Conservation (phyloP, 2,888 invertebrate genomes). For the Xestoiulus laeticollis region DNA sequence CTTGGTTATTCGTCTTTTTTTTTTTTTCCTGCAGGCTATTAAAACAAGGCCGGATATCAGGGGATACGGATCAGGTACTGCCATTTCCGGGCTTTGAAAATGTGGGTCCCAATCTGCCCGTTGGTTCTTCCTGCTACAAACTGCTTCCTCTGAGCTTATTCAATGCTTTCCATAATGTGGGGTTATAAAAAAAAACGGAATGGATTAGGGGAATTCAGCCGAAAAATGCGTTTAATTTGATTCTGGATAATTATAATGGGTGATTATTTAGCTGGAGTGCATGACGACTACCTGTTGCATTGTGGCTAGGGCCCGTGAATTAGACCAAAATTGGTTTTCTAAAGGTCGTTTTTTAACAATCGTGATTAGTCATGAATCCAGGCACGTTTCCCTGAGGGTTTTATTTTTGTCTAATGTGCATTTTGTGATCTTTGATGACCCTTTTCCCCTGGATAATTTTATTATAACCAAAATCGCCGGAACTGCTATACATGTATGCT, state of each 20-base stretch:
- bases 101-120: neutral
- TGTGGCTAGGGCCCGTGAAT: neutral
- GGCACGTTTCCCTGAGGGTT: too few species aligned
- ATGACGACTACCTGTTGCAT: neutral
- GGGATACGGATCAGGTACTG: slow-evolving; percentile 33
- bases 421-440: too few species aligned
- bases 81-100: slow-evolving; percentile 2
- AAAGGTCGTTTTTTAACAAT: too few species aligned
- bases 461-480: too few species aligned
- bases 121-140: neutral
- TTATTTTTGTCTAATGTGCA: too few species aligned
- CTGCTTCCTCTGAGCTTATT: neutral
- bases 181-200: neutral
- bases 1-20: neutral
- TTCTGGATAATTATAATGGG: neutral
- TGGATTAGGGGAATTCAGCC: neutral
- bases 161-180: neutral
- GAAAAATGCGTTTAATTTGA: neutral
- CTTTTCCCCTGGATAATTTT: too few species aligned
- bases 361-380: neutral
- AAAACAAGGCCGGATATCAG: slow-evolving; percentile 18
- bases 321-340: neutral
- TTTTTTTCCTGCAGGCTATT: neutral
- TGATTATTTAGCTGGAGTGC: neutral
- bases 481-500: too few species aligned